These are phyloP conservation scores for Drosophila anceps DNA, from an alignment of 2,888 invertebrate genomes.

Conservation along the genomic window DNA sequence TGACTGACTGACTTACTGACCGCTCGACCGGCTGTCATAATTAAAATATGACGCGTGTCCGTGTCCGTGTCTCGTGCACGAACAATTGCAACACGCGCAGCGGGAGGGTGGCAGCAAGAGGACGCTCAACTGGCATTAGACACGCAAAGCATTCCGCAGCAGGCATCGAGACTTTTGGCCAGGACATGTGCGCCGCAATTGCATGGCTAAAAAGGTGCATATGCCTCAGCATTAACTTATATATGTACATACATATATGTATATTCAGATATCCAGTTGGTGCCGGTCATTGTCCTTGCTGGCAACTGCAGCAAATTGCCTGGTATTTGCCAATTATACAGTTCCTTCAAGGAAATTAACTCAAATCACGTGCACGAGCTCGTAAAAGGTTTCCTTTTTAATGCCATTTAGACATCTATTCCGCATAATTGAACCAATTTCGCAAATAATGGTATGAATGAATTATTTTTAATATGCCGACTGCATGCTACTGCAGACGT, in stretches of 20 bases:
- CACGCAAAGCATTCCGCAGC: conserved; percentile 65
- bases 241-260: neutral
- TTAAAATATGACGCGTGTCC: conserved; percentile 81
- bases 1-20: conserved; percentile 48
- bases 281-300: conserved; percentile 61
- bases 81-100: conserved; percentile 65
- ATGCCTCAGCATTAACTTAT: conserved; percentile 8
- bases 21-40: conserved; percentile 75
- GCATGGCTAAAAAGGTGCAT: conserved; percentile 50
- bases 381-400: conserved; percentile 14
- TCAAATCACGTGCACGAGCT: conserved; percentile 54
- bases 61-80: conserved; percentile 62
- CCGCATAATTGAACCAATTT: conserved; percentile 21
- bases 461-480: conserved; percentile 3
- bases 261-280: conserved; percentile 3
- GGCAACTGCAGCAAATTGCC: conserved; percentile 67
- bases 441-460: neutral
- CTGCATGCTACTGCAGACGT: neutral
- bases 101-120: conserved; percentile 29
- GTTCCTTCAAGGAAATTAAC: conserved; percentile 64
- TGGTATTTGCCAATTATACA: conserved; percentile 69
- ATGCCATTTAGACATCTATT: conserved; percentile 26
- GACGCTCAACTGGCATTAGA: conserved; percentile 58
- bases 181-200: conserved; percentile 53
- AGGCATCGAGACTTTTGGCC: conserved; percentile 35